Evolutionary conservation across 2,797 vertebrate genomes (phyloP), one percentile per base, ranked within the genome.

Genomic region (Myioborus melanocephalus): DNA sequence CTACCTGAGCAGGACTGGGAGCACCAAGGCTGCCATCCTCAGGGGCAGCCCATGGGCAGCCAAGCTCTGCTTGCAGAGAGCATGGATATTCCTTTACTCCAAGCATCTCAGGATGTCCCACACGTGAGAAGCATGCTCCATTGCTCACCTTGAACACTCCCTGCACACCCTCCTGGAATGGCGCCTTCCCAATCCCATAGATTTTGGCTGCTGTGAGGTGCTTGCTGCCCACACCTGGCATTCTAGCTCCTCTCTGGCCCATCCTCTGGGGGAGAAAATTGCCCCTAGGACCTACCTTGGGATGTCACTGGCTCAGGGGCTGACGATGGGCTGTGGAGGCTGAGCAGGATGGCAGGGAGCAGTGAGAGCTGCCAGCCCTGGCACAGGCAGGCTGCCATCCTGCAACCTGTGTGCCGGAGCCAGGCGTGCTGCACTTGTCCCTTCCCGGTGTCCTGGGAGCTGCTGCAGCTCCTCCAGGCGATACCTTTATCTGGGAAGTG

Each of bases 211-310:
- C 60, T 2, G 0, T 61, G 28, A 34, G 16, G 10, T n/a, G 47
- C 71, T 83, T 0, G 0, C 56, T 86, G 39, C 44, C 37, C 4
- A 0, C 0, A 5, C 24, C 55, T 4, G 1, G 14, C 15, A 3
- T 16, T 41, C 52, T 69, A 72, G 41, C 30, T 72, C 43, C 50
- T 39, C 43, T 70, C 47, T 63, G 28, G 4, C 44, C 55, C 52
- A 66, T 76, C 27, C 26, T 49, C 23, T 37, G 8, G 4, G 12
- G 37, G 30, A 87, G 53, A 73, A 81, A 56, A 75, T 21, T 32
- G 8, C 44, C 68, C 43, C 49, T 63, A 35, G 46, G 30, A 56
- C 97, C 39, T 98, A 99, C 98, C 98, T 98, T 98, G 96, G 85
- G 96, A 93, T 82, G 98, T 97, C 87, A 98, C 93, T 7, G 78